phyloP scores from a whole-genome alignment of 2,113 vertebrate species.

The Cephalopholis sonnerati region DNA sequence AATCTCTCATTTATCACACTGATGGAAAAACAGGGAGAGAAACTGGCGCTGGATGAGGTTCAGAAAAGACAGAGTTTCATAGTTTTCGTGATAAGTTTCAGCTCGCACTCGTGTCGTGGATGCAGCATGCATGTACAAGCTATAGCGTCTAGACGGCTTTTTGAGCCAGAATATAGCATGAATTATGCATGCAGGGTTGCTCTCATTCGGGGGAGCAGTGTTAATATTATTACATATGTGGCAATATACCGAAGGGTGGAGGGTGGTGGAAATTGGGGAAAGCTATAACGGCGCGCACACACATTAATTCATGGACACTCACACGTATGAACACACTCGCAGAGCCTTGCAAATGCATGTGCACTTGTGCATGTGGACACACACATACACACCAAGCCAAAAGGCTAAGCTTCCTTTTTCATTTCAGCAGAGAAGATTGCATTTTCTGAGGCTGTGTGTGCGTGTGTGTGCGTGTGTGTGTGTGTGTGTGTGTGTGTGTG shows the following conservation, averaged over 20 bases:
- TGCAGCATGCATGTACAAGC: conserved; percentile 37
- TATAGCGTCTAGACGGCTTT: conserved; percentile 79
- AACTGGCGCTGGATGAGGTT: conserved; percentile 43
- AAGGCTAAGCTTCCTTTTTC: conserved; percentile 78
- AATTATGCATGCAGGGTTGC: conserved; percentile 85
- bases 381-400: conserved; percentile 55
- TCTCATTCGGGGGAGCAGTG: conserved; percentile 81
- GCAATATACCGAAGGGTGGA: conserved; percentile 63
- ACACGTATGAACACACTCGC: conserved; percentile 29
- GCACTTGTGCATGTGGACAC: conserved; percentile 6
- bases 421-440: conserved; percentile 80
- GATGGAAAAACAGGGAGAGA: conserved; percentile 75
- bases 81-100: conserved; percentile 63
- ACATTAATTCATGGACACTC: conserved; percentile 24
- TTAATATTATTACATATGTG: conserved; percentile 86
- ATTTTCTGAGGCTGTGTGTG: conserved; percentile 60
- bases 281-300: conserved; percentile 44
- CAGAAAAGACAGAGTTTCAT: conserved; percentile 63
- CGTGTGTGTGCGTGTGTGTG: conserved; percentile 17
- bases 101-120: conserved; percentile 27
- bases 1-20: conserved; percentile 85
- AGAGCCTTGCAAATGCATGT: conserved; percentile 45
- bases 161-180: conserved; percentile 77
- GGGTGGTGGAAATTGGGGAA: conserved; percentile 65
- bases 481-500: conserved; percentile 7